These are phyloP conservation scores for Drosophila buzzatii DNA, from an alignment of 2,888 invertebrate species.

Conservation along the genomic window DNA sequence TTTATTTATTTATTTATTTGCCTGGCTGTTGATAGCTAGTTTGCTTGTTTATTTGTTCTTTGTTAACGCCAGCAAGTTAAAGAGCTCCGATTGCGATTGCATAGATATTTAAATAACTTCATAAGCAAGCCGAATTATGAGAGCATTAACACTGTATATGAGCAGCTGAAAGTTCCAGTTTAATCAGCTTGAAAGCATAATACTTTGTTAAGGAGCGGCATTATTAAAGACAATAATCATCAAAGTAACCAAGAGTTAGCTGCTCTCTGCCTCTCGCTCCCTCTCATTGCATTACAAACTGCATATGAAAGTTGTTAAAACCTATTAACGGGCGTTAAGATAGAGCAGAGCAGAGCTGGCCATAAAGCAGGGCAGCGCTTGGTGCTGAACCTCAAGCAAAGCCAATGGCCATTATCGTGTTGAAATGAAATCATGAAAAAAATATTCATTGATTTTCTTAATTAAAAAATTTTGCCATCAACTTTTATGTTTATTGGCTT, in stretches of 20 bases:
- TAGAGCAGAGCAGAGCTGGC: slow-evolving; percentile 2
- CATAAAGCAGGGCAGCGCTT: slow-evolving; percentile 29
- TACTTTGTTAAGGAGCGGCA: neutral
- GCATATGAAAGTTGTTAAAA: slow-evolving; percentile 49
- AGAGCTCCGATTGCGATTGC: slow-evolving; percentile 12
- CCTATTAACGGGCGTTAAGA: slow-evolving; percentile 44
- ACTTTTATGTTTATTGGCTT: slow-evolving; percentile 75
- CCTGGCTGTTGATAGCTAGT: slow-evolving; percentile 28
- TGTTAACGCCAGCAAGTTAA: slow-evolving; percentile 24
- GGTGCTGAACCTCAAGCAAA: slow-evolving; percentile 4
- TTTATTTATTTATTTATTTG: slow-evolving; percentile 47
- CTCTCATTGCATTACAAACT: slow-evolving; percentile 10
- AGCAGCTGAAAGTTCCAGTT: neutral
- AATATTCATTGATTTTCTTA: slow-evolving; percentile 78
- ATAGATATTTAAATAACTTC: slow-evolving; percentile 5
- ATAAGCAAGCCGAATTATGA: neutral
- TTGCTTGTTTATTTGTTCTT: slow-evolving; percentile 26
- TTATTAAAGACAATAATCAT: slow-evolving; percentile 14
- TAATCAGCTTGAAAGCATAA: neutral
- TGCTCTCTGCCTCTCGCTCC: neutral
- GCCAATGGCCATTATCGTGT: slow-evolving; percentile 44
- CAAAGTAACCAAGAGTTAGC: slow-evolving; percentile 16
- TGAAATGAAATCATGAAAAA: slow-evolving; percentile 56
- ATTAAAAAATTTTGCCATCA: slow-evolving; percentile 76
- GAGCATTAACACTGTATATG: neutral